Base-by-base conservation (phyloP, 2,113 vertebrate species). In the Nerophis ophidion region DNA sequence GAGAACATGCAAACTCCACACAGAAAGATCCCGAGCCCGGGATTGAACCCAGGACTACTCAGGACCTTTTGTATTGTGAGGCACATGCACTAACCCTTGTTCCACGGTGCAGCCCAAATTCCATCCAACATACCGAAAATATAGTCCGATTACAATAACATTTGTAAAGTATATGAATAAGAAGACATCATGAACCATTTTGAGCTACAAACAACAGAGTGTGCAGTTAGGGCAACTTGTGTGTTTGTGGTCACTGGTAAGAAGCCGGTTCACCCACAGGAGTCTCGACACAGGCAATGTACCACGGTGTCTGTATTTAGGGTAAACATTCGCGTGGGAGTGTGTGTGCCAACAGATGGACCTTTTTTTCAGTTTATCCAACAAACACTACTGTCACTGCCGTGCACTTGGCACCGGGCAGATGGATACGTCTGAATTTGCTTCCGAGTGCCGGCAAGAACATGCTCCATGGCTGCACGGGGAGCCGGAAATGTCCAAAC, bases 291-390 rank as follows among this genome's bases (percentile, higher is more conserved):
- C 51, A 36, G 34, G 36, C 36, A 19, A n/a, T 13, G n/a, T 56
- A 56, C 38, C 16, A 56, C 54, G 13, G 38, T 42, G 54, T 56
- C 54, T 56, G 54, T 56, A 56, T 56, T 56, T 42, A 56, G 54
- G 54, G 38, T 56, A 56, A 56, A 56, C 54, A 56, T 56, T 56
- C 36, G 54, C 17, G 38, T 56, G 54, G 38, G 54, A 56, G 54
- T 56, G 54, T 42, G 36, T 56, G 53, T 42, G 54, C 38, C 54
- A 56, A 56, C 54, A 56, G 54, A 56, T 56, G 54, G 54, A 56
- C 54, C 54, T 56, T 56, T 44, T 44, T 56, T 38, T 56, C 38
- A 56, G 54, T 56, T 56, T 42, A 56, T 42, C 38, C 54, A 56
- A 56, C 54, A 56, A 56, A 56, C 54, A 56, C 54, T 56, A 40